Evolutionary conservation across 2,113 vertebrate species (phyloP).

Genomic region (Amblyornis subalaris): DNA sequence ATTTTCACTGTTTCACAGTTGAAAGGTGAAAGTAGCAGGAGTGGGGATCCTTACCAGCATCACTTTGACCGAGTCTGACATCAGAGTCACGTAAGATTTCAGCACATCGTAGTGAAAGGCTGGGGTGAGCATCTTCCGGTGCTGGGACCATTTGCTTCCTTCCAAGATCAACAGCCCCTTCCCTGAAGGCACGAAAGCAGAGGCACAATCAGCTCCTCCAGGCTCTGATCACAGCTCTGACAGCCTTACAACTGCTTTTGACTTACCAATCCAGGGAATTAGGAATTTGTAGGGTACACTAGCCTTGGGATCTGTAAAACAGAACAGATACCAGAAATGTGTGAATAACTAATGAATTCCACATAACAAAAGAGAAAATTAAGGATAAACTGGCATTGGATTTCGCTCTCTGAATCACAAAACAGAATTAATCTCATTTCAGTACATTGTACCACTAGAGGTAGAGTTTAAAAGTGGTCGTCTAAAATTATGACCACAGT

Average conservation of each 20-base stretch:
- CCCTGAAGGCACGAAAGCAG: slow-evolving; percentile 63
- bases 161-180: slow-evolving; percentile 77
- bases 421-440: neutral
- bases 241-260: neutral
- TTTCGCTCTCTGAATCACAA: fast-evolving
- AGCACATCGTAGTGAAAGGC: slow-evolving; percentile 88
- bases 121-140: slow-evolving; percentile 83
- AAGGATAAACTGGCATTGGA: neutral
- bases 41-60: slow-evolving; percentile 79
- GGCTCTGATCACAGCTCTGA: neutral
- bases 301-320: slow-evolving; percentile 30
- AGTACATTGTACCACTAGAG: neutral
- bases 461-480: neutral
- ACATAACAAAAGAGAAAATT: neutral
- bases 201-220: neutral
- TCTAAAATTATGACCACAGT: neutral
- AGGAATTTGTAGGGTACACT: neutral
- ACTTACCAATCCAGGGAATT: slow-evolving; percentile 47
- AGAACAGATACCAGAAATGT: neutral
- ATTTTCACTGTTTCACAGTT: neutral
- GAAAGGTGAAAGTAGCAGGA: neutral
- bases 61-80: slow-evolving; percentile 70
- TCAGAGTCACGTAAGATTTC: slow-evolving; percentile 78
- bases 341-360: neutral
- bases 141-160: slow-evolving; percentile 84